These are phyloP conservation scores for Drosophila setosimentum DNA, from an alignment of 2,888 invertebrate species.

Conservation along the genomic window DNA sequence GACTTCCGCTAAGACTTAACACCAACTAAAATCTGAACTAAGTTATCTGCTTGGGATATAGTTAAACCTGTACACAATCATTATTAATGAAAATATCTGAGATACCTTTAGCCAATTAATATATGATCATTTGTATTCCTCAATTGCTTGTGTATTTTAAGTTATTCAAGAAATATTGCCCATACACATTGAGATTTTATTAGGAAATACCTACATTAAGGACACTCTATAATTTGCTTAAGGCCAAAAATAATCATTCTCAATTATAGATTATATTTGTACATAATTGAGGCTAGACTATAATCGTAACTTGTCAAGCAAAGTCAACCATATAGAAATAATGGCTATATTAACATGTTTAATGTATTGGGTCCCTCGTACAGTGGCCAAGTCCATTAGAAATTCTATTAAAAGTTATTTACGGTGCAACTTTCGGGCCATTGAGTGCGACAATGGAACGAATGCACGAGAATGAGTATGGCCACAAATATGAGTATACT, in stretches of 20 bases:
- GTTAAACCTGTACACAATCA: no score
- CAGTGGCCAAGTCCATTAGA: slow-evolving; percentile 58
- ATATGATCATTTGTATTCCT: neutral
- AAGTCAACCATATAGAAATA: neutral
- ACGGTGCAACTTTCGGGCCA: slow-evolving; percentile 69
- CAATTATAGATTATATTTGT: slow-evolving; percentile 3
- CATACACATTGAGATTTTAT: neutral
- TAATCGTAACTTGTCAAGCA: slow-evolving; percentile 2
- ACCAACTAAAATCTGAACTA: neutral
- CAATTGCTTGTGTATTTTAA: neutral
- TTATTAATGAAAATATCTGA: neutral
- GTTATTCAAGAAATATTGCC: neutral
- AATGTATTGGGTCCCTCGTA: slow-evolving; percentile 23
- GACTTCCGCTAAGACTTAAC: neutral
- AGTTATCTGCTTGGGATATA: neutral
- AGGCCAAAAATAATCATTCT: neutral
- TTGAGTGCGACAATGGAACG: slow-evolving; percentile 60
- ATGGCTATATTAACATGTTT: slow-evolving; percentile 7
- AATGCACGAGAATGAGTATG: slow-evolving; percentile 27
- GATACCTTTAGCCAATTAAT: neutral
- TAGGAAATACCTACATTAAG: neutral
- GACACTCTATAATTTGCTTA: neutral
- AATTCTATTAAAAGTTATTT: slow-evolving; percentile 81
- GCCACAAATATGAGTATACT: slow-evolving; percentile 12
- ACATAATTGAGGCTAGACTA: neutral